Evolutionary conservation across 2,113 vertebrate species (phyloP).

Genomic region (Ciconia stormi): DNA sequence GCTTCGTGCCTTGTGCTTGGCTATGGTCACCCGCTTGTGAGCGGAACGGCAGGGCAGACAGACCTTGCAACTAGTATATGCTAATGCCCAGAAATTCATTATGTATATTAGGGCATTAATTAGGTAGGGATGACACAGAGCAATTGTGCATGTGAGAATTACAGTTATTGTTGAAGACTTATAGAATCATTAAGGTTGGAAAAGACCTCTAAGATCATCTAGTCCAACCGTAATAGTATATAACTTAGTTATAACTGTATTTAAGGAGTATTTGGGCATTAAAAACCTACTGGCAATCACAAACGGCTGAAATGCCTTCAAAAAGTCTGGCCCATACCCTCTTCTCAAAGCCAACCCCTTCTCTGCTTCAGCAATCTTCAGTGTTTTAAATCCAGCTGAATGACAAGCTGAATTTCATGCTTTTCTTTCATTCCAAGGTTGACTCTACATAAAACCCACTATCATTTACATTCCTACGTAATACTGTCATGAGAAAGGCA

Average conservation of each 20-base stretch:
- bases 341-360: not conserved
- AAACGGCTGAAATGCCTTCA: not conserved
- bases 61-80: too few species aligned
- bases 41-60: fast-evolving
- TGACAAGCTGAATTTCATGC: not conserved
- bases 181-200: too few species aligned
- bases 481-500: not conserved
- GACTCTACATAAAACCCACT: not conserved
- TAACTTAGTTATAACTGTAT: not conserved
- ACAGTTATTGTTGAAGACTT: not conserved
- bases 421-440: not conserved
- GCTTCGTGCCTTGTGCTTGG: not conserved
- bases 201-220: too few species aligned
- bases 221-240: too few species aligned
- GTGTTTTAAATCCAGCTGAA: not conserved
- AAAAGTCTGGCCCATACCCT: not conserved
- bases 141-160: not conserved
- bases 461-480: not conserved
- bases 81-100: not conserved
- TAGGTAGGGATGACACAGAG: not conserved
- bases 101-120: not conserved
- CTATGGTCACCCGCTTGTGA: fast-evolving
- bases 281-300: not conserved
- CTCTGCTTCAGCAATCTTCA: not conserved
- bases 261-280: not conserved